Conservation (phyloP, 2,888 invertebrate genomes). For the Zhuqinia jingwanae region DNA sequence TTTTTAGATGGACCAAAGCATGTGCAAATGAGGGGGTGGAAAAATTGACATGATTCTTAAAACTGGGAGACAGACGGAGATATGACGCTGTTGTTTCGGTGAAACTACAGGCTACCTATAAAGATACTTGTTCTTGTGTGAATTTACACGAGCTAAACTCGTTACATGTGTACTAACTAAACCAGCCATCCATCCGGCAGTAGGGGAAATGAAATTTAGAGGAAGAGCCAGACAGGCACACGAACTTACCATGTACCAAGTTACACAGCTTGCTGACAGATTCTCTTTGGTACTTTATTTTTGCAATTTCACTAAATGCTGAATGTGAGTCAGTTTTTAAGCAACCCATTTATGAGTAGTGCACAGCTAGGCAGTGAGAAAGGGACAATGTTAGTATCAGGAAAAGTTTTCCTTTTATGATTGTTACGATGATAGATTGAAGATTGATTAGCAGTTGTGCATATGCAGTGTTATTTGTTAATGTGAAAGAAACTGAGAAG, state of each 20-base stretch:
- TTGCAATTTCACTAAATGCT: neutral
- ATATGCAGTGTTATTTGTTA: too few species aligned
- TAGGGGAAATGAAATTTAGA: constrained; percentile 35
- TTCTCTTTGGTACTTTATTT: too few species aligned
- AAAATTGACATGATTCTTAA: constrained; percentile 50
- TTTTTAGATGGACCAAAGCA: constrained; percentile 16
- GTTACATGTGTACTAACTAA: neutral
- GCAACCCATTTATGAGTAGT: too few species aligned
- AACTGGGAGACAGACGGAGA: constrained; percentile 38
- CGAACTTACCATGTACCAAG: neutral
- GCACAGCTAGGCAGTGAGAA: too few species aligned
- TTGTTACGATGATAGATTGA: too few species aligned
- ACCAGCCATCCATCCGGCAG: constrained; percentile 4
- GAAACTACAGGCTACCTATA: constrained; percentile 6
- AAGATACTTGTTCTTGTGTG: constrained; percentile 31
- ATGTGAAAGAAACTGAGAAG: too few species aligned
- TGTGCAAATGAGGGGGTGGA: constrained; percentile 27
- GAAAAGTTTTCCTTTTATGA: too few species aligned
- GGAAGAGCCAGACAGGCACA: neutral
- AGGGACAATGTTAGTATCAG: too few species aligned
- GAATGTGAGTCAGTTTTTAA: too few species aligned
- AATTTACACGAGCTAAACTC: constrained; percentile 60
- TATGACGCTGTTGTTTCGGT: constrained; percentile 33
- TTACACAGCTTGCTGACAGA: neutral
- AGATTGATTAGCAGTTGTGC: too few species aligned